Evolutionary conservation across 2,888 invertebrate genomes (phyloP), one percentile per base, ranked within the genome.

Genomic region (Chironomus tentans): DNA sequence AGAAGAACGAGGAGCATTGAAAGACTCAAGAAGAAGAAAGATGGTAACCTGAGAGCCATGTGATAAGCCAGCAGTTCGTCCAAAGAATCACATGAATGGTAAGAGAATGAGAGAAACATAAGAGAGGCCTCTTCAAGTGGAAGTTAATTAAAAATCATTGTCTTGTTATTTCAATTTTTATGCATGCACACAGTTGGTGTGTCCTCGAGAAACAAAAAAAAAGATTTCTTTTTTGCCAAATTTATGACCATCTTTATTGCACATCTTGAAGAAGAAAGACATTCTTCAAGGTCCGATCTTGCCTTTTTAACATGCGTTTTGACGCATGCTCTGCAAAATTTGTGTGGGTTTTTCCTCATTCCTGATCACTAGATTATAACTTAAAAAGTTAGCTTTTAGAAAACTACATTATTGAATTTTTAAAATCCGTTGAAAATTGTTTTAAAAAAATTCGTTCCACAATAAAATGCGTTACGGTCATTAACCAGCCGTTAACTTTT

Each of bases 111-210:
- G 38, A 56, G 18, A 56, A 18, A 22, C 10, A 65, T 13, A 65
- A 65, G 13, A 18, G 65, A 65, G 65, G 24, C 18, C 4, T 13
- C 65, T 65, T 65, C 22, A 65, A 65, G 65, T 65, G 65, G 65
- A 65, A 65, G 65, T 65, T 65, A 65, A 65, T 65, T 65, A 65
- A 65, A 65, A 65, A 65, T 65, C 65, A 65, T 65, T 65, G 65
- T 24, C 65, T 65, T 65, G 56, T 56, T 56, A 15, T 56, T 56
- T 56, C 18, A 56, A 18, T 56, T 24, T 56, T 56, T 56, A 56
- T 65, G 65, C 65, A 65, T 65, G 56, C 56, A 65, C 65, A 65
- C 65, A 65, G 65, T 65, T 56, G 56, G 56, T 56, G 56, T 56
- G 65, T 65, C 65, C 65, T 65, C 65, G 22, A 65, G 13, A 24